Conservation (phyloP, 2,797 vertebrate species). For the Microctenopoma lineatum region DNA sequence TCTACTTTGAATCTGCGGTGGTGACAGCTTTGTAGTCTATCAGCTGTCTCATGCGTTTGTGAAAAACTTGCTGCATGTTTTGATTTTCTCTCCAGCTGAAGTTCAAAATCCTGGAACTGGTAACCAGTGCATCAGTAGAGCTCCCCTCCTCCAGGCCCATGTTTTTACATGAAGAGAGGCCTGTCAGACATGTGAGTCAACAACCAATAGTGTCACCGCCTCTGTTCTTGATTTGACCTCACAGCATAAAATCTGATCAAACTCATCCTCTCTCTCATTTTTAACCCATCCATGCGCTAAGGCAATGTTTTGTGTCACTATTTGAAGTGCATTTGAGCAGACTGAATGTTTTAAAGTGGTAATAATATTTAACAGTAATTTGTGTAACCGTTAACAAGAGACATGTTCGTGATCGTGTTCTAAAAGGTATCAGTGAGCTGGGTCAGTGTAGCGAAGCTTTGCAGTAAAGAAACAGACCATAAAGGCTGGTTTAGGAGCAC, state of each 20-base stretch:
- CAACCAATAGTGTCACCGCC: constrained; percentile 14
- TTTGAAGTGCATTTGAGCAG: neutral
- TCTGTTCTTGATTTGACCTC: constrained; percentile 29
- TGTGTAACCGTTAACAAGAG: neutral
- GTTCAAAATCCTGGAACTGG: constrained; percentile 91
- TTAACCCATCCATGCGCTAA: constrained; percentile 4
- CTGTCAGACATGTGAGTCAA: constrained; percentile 91
- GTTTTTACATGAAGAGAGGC: constrained; percentile 91
- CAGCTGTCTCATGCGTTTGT: constrained; percentile 35
- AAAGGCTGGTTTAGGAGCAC: constrained; percentile 40
- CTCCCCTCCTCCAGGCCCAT: constrained; percentile 88
- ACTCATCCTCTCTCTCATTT: neutral
- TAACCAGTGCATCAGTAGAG: constrained; percentile 86
- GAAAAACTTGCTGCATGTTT: constrained; percentile 53
- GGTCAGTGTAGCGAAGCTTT: neutral
- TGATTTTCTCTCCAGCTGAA: constrained; percentile 86
- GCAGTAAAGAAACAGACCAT: constrained; percentile 5
- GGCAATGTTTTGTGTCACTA: neutral
- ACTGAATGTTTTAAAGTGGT: neutral
- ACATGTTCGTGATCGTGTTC: neutral
- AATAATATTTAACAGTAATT: neutral
- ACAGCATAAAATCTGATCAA: neutral
- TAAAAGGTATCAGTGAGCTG: neutral
- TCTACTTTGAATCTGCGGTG: constrained; percentile 6
- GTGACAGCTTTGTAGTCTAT: constrained; percentile 10